phyloP scores from a whole-genome alignment of 2,888 invertebrate species.

The Zelleria hepariella region DNA sequence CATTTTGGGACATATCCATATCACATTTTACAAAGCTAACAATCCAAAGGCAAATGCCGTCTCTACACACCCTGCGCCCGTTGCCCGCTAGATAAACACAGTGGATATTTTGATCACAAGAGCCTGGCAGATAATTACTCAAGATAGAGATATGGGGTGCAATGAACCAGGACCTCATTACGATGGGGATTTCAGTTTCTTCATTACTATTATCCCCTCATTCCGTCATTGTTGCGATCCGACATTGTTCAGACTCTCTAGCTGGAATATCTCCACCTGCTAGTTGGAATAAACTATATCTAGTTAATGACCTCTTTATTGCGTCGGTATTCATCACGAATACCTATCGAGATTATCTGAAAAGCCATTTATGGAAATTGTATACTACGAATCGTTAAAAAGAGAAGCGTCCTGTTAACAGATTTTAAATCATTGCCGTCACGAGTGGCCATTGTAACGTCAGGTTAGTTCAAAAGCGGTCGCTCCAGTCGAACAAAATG shows the following conservation, averaged over 20 bases:
- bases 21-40: too few relatives aligned
- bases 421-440: slow-evolving; percentile 73
- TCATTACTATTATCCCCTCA: slow-evolving; percentile 37
- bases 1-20: too few relatives aligned
- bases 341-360: slow-evolving; percentile 49
- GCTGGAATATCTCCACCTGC: background rate
- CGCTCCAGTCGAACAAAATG: slow-evolving; percentile 68
- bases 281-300: too few relatives aligned
- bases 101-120: slow-evolving; percentile 28
- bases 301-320: slow-evolving; percentile 28
- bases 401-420: slow-evolving; percentile 71
- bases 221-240: slow-evolving; percentile 28
- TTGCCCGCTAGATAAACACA: slow-evolving; percentile 10
- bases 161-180: slow-evolving; percentile 42
- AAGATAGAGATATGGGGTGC: slow-evolving; percentile 41
- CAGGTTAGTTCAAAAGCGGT: slow-evolving; percentile 70
- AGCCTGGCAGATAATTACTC: slow-evolving; percentile 48
- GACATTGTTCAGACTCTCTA: slow-evolving; percentile 18
- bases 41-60: too few relatives aligned
- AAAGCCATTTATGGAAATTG: slow-evolving; percentile 69
- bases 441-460: slow-evolving; percentile 65
- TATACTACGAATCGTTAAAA: slow-evolving; percentile 70
- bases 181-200: slow-evolving; percentile 42
- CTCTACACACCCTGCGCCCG: background rate
- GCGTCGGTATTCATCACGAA: slow-evolving; percentile 47